Conservation (phyloP, 2,888 invertebrate species). For the Actias luna region DNA sequence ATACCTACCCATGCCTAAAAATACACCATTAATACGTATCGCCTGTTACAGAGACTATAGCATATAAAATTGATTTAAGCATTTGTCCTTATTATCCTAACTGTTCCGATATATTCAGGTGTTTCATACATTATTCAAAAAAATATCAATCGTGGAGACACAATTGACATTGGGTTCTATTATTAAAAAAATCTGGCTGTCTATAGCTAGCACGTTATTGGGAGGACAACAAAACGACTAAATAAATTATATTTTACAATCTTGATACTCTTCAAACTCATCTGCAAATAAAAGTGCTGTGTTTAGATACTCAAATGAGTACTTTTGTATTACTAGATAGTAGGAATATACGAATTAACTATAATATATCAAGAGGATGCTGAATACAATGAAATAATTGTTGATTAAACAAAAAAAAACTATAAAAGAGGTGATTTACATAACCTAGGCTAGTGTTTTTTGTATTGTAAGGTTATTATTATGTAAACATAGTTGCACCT, state of each 20-base stretch:
- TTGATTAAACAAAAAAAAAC: conserved; percentile 10
- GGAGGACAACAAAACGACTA: neutral
- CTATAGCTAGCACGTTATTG: too few relatives aligned
- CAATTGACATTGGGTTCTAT: too few relatives aligned
- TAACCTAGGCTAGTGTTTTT: conserved; percentile 31
- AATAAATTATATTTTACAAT: neutral
- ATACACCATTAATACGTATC: conserved; percentile 24
- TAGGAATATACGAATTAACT: neutral
- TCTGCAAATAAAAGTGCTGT: neutral
- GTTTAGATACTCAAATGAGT: neutral
- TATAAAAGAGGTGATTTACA: conserved; percentile 10
- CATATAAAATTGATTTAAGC: neutral
- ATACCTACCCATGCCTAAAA: conserved; percentile 6
- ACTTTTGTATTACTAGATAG: neutral
- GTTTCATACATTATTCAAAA: neutral
- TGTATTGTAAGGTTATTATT: conserved; percentile 21
- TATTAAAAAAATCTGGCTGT: too few relatives aligned
- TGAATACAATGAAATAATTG: conserved; percentile 13
- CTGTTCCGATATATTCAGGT: neutral
- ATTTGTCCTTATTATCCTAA: neutral
- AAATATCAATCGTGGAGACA: too few relatives aligned
- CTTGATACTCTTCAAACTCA: neutral
- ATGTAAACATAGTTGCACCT: conserved; percentile 30
- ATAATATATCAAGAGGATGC: conserved; percentile 14
- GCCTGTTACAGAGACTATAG: conserved; percentile 19